Evolutionary conservation across 2,113 vertebrate species (phyloP).

Genomic region (Boleophthalmus pectinirostris): DNA sequence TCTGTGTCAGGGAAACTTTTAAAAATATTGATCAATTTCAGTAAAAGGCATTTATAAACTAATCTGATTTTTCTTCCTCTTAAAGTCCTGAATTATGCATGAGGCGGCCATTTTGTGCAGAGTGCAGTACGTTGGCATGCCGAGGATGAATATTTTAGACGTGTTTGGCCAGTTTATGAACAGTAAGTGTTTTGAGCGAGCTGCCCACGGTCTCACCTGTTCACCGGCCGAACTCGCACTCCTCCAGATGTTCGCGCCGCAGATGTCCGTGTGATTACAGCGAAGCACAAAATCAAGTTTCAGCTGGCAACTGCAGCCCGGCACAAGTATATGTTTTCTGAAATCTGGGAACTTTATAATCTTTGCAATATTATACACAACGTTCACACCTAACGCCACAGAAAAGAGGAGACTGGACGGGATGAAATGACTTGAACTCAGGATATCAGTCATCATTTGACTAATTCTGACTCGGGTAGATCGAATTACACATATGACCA

Average conservation of each 20-base stretch:
- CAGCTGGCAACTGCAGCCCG: too few species aligned
- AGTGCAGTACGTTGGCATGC: background rate
- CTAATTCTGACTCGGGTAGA: too few species aligned
- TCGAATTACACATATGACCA: too few species aligned
- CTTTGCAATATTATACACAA: too few species aligned
- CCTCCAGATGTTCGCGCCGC: constrained; percentile 18
- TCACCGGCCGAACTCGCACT: constrained; percentile 7
- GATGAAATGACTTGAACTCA: too few species aligned
- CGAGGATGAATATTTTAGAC: background rate
- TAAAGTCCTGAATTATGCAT: constrained; percentile 12
- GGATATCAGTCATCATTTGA: too few species aligned
- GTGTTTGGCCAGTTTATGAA: background rate
- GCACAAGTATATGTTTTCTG: background rate
- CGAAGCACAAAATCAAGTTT: background rate
- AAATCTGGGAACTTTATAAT: background rate
- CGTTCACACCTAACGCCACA: too few species aligned
- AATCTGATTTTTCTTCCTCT: background rate
- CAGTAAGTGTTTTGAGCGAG: background rate
- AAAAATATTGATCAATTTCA: background rate
- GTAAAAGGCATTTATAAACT: background rate
- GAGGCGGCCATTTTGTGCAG: background rate
- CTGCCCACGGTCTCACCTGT: constrained; percentile 3
- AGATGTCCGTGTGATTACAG: background rate
- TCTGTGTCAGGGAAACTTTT: background rate
- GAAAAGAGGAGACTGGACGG: too few species aligned